phyloP scores from a whole-genome alignment of 2,888 invertebrate genomes.

The Leucoptera coffeella region DNA sequence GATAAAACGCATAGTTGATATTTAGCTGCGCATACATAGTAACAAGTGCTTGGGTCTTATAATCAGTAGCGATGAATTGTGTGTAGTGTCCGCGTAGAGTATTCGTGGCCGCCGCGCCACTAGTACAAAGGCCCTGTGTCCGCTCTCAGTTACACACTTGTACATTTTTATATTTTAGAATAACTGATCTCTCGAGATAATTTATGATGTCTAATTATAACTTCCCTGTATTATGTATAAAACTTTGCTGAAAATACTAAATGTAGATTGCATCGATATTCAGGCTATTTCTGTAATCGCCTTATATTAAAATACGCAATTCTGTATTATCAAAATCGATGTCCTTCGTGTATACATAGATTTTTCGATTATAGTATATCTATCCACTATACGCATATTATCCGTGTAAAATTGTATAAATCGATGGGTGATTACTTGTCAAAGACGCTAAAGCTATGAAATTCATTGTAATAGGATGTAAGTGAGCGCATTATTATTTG shows the following conservation, averaged over 20 bases:
- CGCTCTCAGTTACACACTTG: conserved; percentile 14
- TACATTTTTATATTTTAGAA: conserved; percentile 49
- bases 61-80: conserved; percentile 32
- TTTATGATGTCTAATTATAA: conserved; percentile 43
- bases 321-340: conserved; percentile 41
- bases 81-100: conserved; percentile 30
- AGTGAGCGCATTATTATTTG: conserved; percentile 35
- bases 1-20: too few species aligned
- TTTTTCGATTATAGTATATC: conserved; percentile 50
- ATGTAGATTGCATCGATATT: conserved; percentile 35
- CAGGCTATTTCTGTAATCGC: conserved; percentile 25
- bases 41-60: conserved; percentile 27
- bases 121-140: not conserved
- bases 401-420: too few species aligned
- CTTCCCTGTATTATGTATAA: conserved; percentile 43
- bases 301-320: conserved; percentile 25
- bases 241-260: conserved; percentile 39
- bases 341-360: conserved; percentile 45
- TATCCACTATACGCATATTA: too few species aligned
- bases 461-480: conserved; percentile 50
- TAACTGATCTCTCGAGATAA: conserved; percentile 51
- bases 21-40: conserved; percentile 14
- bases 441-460: conserved; percentile 35
- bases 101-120: not conserved
- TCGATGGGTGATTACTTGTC: conserved; percentile 43